Base-by-base conservation (phyloP, 35 echinoderm and acorn worm genomes). In the Holothuria glaberrima region DNA sequence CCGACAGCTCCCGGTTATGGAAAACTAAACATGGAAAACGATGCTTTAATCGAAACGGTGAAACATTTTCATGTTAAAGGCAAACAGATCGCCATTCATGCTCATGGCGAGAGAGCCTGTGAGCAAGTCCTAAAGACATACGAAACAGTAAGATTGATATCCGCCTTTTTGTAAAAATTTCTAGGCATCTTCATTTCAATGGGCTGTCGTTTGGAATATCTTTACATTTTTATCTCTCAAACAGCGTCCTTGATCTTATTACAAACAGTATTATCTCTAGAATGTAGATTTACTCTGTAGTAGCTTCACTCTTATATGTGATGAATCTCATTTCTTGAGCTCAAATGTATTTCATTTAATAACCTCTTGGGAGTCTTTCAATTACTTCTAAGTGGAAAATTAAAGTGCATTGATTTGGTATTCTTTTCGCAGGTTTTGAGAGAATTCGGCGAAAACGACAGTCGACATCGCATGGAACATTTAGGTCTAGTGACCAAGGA, bases 381-480 rank as follows among this genome's bases (percentile, higher is more conserved):
- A 54, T 54, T 5, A 5, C 0, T 54, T 54, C 16, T 54, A 14
- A 1, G 50, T 54, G 9, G 3, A 54, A 17, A 54, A 54, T 14
- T 14, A 12, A 5, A 9, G 3, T 14, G 16, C 12, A 54, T 66
- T 1, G 13, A 12, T 69, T 16, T 12, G 5, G 64, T 24, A 13
- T 69, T 69, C 31, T 25, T 69, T 27, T 69, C 5, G 25, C 22
- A 69, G 66, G 66, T 69, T 27, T 13, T 30, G 25, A 12, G 66
- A 9, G 66, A 69, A 9, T 33, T 6, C 25, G 31, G 31, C 0
- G 31, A 30, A 30, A 33, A 69, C 22, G 22, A 12, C 9, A 58
- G 28, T 83, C 88, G 88, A 27, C 71, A 90, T 67, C 88, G 88
- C 54, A 77, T 90, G 71, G 88, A 90, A 20, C 77, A 91, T 83